Percentiles rank a stretch among this genome's conserved stretches.
These are phyloP conservation scores for Pseudomyrmex sp. DNA, from an alignment of 1,140 invertebrate species.

Conservation along the genomic window DNA sequence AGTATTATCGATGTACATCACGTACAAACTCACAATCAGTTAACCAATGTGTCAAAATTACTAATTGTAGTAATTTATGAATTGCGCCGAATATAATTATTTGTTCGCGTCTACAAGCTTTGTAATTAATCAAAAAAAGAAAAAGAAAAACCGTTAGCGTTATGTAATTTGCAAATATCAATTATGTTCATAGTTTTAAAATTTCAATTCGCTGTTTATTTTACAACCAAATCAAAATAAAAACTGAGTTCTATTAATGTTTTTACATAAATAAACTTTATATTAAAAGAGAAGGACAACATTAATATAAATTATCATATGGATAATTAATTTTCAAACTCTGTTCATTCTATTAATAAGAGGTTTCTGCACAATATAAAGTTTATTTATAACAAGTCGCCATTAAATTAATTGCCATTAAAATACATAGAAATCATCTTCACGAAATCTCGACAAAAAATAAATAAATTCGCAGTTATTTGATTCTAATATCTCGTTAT, in stretches of 20 bases:
- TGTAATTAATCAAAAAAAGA: neutral
- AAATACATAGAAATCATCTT: neutral
- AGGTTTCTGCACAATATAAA: neutral
- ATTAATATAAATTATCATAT: too few species aligned
- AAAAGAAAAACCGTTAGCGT: neutral
- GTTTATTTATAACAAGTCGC: too few species aligned
- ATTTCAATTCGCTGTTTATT: too few species aligned
- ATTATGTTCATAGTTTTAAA: too few species aligned
- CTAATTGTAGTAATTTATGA: conserved; percentile 12
- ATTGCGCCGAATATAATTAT: neutral
- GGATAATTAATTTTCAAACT: too few species aligned
- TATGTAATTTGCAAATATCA: too few species aligned
- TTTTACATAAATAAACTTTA: too few species aligned
- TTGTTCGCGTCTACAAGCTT: neutral
- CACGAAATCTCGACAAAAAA: neutral
- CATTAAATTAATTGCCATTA: neutral
- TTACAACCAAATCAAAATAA: too few species aligned
- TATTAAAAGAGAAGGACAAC: too few species aligned
- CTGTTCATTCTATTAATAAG: neutral
- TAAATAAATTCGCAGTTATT: neutral
- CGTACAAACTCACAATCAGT: neutral
- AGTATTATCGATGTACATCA: neutral
- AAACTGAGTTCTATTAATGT: too few species aligned
- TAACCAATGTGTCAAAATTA: conserved; percentile 27
- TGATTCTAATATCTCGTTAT: conserved; percentile 18